Evolutionary conservation across 1,140 invertebrate species (phyloP).

Genomic region (Eufriesea mexicana): DNA sequence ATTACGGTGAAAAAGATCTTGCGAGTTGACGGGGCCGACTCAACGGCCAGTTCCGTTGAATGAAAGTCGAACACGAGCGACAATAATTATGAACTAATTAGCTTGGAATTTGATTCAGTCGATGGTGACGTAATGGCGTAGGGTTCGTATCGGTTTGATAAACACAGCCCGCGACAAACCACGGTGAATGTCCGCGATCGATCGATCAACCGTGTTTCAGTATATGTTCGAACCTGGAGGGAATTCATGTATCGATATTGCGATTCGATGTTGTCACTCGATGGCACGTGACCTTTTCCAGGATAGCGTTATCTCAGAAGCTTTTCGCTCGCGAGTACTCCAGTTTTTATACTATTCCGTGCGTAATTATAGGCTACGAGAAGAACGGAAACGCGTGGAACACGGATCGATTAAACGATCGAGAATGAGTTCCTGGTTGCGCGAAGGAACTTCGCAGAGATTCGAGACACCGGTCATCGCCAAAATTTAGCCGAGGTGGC

Average conservation of each 20-base stretch:
- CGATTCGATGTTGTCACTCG: background rate
- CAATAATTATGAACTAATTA: constrained; percentile 15
- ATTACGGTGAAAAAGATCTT: background rate
- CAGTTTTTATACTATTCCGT: no score
- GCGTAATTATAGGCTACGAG: no score
- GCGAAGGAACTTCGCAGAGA: no score
- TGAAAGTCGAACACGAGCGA: background rate
- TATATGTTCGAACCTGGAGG: background rate
- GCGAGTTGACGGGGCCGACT: background rate
- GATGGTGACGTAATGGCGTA: background rate
- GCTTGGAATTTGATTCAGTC: constrained; percentile 8
- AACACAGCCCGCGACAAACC: background rate
- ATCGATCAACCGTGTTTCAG: background rate
- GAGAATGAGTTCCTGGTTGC: no score
- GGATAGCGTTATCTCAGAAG: no score
- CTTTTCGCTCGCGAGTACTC: no score
- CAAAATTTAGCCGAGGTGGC: no score
- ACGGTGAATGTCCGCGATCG: background rate
- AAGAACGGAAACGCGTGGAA: no score
- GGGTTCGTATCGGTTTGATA: background rate
- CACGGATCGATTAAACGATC: no score
- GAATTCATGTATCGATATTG: background rate
- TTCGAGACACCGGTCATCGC: no score
- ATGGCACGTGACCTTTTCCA: background rate
- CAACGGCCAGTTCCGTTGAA: background rate